phyloP scores from a whole-genome alignment of 2,797 vertebrate genomes.

The Lepilemur septentrionalis region DNA sequence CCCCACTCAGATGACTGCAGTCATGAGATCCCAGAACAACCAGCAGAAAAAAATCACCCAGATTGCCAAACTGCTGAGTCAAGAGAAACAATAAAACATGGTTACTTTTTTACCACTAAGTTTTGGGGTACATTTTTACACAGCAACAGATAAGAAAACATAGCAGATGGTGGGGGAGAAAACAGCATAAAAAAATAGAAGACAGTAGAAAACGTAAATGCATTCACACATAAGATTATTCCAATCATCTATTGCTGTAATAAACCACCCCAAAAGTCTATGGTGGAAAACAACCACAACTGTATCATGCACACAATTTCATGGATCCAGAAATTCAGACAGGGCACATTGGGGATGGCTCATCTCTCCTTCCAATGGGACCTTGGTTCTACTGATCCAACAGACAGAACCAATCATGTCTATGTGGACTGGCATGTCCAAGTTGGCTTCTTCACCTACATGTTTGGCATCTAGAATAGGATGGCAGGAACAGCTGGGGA shows the following conservation, averaged over 20 bases:
- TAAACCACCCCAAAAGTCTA: not conserved
- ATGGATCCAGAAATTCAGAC: not conserved
- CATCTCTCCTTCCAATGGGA: too few species aligned
- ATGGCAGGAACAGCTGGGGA: fast-evolving
- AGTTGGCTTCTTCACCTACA: not conserved
- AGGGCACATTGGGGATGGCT: not conserved
- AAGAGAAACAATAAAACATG: not conserved
- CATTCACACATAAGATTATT: too few species aligned
- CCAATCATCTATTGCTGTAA: not conserved
- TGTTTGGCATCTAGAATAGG: not conserved
- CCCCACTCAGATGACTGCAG: too few species aligned
- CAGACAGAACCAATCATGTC: too few species aligned
- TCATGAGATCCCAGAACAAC: too few species aligned
- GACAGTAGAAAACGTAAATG: not conserved
- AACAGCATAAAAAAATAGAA: not conserved
- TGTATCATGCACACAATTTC: not conserved
- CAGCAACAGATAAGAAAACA: not conserved
- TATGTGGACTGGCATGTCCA: not conserved
- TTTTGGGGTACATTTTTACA: not conserved
- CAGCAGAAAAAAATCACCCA: not conserved
- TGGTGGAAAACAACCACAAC: too few species aligned
- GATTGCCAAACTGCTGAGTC: fast-evolving
- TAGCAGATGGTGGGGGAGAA: not conserved
- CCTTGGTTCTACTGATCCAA: not conserved
- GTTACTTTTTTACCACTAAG: not conserved